phyloP scores from a whole-genome alignment of 2,888 invertebrate species.

The Limnephilus lunatus region DNA sequence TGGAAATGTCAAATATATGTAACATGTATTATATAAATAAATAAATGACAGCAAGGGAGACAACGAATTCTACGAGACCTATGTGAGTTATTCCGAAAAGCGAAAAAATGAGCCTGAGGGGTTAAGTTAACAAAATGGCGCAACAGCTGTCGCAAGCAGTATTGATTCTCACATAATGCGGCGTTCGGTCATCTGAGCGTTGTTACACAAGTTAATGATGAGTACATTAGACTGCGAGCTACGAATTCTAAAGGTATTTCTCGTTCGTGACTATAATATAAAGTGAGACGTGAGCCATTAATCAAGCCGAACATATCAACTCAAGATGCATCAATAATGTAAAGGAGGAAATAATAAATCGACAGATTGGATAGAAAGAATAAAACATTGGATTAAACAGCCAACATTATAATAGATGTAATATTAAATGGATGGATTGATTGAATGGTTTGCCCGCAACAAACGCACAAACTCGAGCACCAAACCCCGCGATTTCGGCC shows the following conservation, averaged over 20 bases:
- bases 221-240: neutral
- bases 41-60: too few relatives aligned
- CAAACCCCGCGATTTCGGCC: neutral
- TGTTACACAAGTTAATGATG: neutral
- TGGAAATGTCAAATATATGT: too few relatives aligned
- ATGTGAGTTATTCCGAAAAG: too few relatives aligned
- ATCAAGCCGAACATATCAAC: neutral
- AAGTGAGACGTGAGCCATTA: neutral
- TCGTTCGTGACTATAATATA: neutral
- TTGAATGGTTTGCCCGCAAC: neutral
- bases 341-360: neutral
- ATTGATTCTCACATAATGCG: neutral
- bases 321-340: neutral
- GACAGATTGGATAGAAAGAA: neutral
- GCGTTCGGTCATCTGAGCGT: neutral
- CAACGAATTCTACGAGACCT: too few relatives aligned
- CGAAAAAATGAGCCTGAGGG: too few relatives aligned
- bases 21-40: too few relatives aligned
- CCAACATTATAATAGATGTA: neutral
- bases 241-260: constrained; percentile 2
- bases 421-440: neutral
- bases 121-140: neutral
- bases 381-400: constrained; percentile 15
- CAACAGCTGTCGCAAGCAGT: neutral
- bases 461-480: neutral